phyloP scores from a whole-genome alignment of 2,888 invertebrate genomes.

The Cephus sareptanus region DNA sequence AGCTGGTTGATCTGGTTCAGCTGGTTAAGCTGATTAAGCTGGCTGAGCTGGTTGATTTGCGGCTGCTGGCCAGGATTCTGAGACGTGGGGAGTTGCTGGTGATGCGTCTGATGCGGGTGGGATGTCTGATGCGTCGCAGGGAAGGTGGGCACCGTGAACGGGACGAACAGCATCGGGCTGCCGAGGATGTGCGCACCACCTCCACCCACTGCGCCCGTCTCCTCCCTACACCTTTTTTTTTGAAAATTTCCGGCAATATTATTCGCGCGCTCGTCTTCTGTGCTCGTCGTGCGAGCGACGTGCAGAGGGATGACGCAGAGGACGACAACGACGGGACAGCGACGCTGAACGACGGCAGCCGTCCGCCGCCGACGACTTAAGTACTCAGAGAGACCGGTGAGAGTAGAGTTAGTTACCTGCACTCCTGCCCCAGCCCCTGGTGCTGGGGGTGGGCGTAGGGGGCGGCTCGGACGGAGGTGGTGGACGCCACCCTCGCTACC shows the following conservation, averaged over 20 bases:
- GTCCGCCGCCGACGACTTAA: too few species aligned
- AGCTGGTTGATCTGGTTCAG: constrained; percentile 43
- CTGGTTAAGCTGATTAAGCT: constrained; percentile 60
- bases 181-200: constrained; percentile 65
- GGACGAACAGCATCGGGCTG: constrained; percentile 66
- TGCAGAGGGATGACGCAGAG: not conserved
- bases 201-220: constrained; percentile 66
- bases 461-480: constrained; percentile 66
- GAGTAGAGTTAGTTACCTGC: constrained; percentile 54
- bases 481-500: constrained; percentile 67
- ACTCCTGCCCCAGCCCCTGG: constrained; percentile 65
- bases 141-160: constrained; percentile 65
- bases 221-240: constrained; percentile 63
- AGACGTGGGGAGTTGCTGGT: constrained; percentile 58
- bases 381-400: not conserved
- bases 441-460: constrained; percentile 66
- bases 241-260: constrained; percentile 5
- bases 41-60: constrained; percentile 41
- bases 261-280: constrained; percentile 3
- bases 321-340: not conserved
- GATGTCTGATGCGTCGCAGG: constrained; percentile 62
- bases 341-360: not conserved
- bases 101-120: constrained; percentile 57
- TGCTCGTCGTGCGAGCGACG: not conserved
- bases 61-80: constrained; percentile 44